A percentile compares a stretch with the other conserved stretches of the same genome.
Conservation (phyloP, 2,113 vertebrate species). For the Xiphias gladius region DNA sequence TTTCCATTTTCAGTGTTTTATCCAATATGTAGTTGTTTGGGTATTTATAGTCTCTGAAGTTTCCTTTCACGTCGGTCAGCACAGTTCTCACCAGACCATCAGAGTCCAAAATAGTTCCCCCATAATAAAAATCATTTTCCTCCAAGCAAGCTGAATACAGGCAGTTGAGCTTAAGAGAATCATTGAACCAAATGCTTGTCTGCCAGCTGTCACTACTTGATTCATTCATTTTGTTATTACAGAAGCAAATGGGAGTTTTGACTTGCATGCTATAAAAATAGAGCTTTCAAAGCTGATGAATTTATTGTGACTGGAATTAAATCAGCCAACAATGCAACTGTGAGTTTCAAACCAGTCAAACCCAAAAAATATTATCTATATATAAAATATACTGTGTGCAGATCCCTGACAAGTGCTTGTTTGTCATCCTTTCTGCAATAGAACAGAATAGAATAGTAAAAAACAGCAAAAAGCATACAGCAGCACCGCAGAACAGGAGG, state of each 20-base stretch:
- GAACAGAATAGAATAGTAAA: conserved; percentile 34
- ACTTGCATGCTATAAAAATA: conserved; percentile 47
- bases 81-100: conserved; percentile 32
- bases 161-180: conserved; percentile 52
- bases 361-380: conserved; percentile 29
- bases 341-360: conserved; percentile 26
- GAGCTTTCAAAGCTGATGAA: conserved; percentile 41
- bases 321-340: conserved; percentile 28
- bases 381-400: conserved; percentile 22
- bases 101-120: conserved; percentile 45
- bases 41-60: conserved; percentile 49
- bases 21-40: conserved; percentile 35
- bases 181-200: conserved; percentile 60
- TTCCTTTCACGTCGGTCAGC: conserved; percentile 34
- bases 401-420: conserved; percentile 7
- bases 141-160: conserved; percentile 25
- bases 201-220: conserved; percentile 62
- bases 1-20: conserved; percentile 38
- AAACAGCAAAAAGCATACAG: conserved; percentile 4
- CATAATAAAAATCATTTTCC: conserved; percentile 45
- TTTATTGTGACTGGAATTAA: conserved; percentile 34
- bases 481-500: conserved; percentile 44
- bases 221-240: conserved; percentile 46
- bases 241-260: conserved; percentile 36
- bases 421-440: neutral